Evolutionary conservation across 2,797 vertebrate species (phyloP), one percentile per base, ranked within the genome.

Genomic region (Clarias platycephalus): DNA sequence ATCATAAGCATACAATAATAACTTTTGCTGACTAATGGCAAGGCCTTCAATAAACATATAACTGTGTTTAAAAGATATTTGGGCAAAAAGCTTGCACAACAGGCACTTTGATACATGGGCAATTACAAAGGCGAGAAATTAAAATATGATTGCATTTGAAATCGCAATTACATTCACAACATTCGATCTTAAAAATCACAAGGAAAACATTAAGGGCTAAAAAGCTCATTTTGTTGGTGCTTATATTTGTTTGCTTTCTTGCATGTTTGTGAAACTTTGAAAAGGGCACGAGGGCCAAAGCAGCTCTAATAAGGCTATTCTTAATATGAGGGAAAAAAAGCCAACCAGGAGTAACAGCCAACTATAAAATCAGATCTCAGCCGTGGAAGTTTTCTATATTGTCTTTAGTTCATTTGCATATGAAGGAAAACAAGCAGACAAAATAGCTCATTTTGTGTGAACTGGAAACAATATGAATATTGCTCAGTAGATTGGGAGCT

Each of bases 401-500:
- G 90, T 91, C 88, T 91, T 90, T 89, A 93, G 90, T 93, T 94
- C 90, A 95, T 95, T 93, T 95, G 92, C 92, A 91, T 89, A 90
- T 90, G 90, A 84, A 88, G 88, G 58, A 75, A 85, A 91, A 91
- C 83, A 86, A 92, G 90, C 88, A 88, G 90, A 91, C 89, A 90
- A 94, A 95, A 92, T 92, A 89, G 90, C 92, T 93, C 90, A 94
- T 94, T 94, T 93, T 91, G 93, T 92, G 88, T 91, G 90, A 93
- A 92, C 91, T 91, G 90, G 90, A 85, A 92, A 90, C 83, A 86
- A 94, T 94, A 92, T 88, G 91, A 93, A 92, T 87, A 86, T 91
- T 90, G 92, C 92, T 94, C 91, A 94, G 93, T 93, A 94, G 93
- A 95, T 94, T 95, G 94, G 86, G 93, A 90, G 92, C 91, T 91